These are phyloP conservation scores for Aphelenchoides bicaudatus DNA, from an alignment of 2,888 invertebrate species.

Conservation along the genomic window DNA sequence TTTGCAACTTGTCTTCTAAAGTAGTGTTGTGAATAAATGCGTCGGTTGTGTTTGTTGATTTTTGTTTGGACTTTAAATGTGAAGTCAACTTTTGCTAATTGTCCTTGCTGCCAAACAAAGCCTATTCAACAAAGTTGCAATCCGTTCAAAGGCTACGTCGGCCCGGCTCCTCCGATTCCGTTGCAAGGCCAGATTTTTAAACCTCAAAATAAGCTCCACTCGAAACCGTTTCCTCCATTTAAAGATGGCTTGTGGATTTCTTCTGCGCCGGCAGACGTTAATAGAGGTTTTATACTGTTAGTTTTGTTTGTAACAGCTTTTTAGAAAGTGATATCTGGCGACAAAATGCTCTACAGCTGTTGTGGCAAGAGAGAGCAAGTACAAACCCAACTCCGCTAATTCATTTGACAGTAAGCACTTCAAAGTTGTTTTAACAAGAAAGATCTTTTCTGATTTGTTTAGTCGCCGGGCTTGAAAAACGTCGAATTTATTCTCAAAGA, in stretches of 20 bases:
- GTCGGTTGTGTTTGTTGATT: no score
- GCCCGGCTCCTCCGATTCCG: no score
- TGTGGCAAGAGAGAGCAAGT: constrained; percentile 40
- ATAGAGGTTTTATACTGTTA: no score
- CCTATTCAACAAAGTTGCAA: no score
- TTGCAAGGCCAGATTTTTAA: no score
- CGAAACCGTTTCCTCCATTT: constrained; percentile 11
- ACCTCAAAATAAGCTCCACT: neutral
- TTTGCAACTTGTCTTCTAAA: no score
- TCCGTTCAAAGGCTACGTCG: no score
- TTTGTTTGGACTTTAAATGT: no score
- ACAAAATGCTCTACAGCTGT: constrained; percentile 32
- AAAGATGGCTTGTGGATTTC: neutral
- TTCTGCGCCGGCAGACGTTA: neutral
- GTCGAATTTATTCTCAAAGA: constrained; percentile 45
- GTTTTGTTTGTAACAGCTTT: no score
- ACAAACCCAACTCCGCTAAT: constrained; percentile 44
- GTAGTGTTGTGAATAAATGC: no score
- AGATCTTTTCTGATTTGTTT: neutral
- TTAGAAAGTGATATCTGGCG: constrained; percentile 36
- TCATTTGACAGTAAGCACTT: neutral
- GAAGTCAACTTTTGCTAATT: no score
- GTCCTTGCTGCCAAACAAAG: no score
- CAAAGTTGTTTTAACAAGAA: neutral
- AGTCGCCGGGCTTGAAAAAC: constrained; percentile 29